Percentiles rank a stretch among this genome's conserved stretches.
Conservation (phyloP, 1,140 invertebrate genomes). For the Parasteatoda tepidariorum region DNA sequence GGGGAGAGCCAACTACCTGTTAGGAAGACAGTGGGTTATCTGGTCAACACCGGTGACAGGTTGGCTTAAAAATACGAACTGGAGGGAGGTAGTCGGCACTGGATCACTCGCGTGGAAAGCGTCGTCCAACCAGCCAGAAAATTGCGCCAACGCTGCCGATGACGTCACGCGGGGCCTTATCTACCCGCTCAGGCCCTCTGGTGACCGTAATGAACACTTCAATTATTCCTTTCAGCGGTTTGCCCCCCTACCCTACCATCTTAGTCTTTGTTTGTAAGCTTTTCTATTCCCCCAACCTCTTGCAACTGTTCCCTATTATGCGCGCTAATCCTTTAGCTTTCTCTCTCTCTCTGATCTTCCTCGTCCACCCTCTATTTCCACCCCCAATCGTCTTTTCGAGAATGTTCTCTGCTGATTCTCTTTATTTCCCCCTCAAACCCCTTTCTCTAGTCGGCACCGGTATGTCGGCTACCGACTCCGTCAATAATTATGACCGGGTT, state of each 20-base stretch:
- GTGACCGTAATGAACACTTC: conserved; percentile 59
- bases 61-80: conserved; percentile 51
- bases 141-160: conserved; percentile 53
- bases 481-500: conserved; percentile 57
- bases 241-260: not conserved
- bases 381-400: not conserved
- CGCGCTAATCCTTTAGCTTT: conserved; percentile 54
- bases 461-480: conserved; percentile 52
- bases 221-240: conserved; percentile 59
- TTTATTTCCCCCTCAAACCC: not conserved
- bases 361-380: not conserved
- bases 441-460: conserved; percentile 26
- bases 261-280: conserved; percentile 37
- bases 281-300: not conserved
- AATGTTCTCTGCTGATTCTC: not conserved
- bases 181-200: conserved; percentile 55
- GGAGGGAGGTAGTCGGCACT: not conserved
- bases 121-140: conserved; percentile 50
- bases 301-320: conserved; percentile 18
- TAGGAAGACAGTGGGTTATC: conserved; percentile 42
- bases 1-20: conserved; percentile 17
- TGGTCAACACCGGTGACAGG: conserved; percentile 50
- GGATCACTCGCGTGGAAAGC: conserved; percentile 19
- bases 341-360: conserved; percentile 26
- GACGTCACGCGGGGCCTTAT: conserved; percentile 58